These are phyloP conservation scores for Pseudomyrmex cubaensis DNA, from an alignment of 1,140 invertebrate species.

Conservation along the genomic window DNA sequence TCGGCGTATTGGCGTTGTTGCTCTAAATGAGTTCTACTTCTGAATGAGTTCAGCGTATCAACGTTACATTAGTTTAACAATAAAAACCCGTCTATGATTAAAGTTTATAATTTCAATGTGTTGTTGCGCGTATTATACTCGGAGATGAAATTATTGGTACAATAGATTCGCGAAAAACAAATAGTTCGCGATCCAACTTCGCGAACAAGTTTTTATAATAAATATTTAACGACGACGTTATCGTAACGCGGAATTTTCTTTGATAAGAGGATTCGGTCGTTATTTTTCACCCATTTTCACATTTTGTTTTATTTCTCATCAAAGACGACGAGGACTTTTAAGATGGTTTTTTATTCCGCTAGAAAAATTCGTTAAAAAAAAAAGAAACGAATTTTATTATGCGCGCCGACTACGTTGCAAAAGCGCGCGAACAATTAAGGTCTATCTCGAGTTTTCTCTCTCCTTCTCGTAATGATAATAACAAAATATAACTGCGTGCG, in stretches of 20 bases:
- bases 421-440: constrained; percentile 23
- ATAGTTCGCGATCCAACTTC: no score
- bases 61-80: background rate
- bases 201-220: no score
- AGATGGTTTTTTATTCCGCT: background rate
- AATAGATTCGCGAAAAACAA: no score
- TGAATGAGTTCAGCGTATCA: background rate
- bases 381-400: background rate
- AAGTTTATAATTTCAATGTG: background rate
- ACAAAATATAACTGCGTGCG: constrained; percentile 23
- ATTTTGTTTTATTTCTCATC: background rate
- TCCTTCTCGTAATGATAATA: constrained; percentile 6
- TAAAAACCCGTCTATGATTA: background rate
- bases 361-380: background rate
- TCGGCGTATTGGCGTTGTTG: constrained; percentile 8
- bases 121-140: background rate
- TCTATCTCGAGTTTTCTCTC: background rate
- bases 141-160: no score
- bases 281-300: background rate
- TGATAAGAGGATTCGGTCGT: background rate
- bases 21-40: constrained; percentile 16
- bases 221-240: no score
- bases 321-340: background rate
- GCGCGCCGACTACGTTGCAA: constrained; percentile 25
- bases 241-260: background rate